These are phyloP conservation scores for Mamestra configurata DNA, from an alignment of 1,140 invertebrate genomes.

Conservation along the genomic window DNA sequence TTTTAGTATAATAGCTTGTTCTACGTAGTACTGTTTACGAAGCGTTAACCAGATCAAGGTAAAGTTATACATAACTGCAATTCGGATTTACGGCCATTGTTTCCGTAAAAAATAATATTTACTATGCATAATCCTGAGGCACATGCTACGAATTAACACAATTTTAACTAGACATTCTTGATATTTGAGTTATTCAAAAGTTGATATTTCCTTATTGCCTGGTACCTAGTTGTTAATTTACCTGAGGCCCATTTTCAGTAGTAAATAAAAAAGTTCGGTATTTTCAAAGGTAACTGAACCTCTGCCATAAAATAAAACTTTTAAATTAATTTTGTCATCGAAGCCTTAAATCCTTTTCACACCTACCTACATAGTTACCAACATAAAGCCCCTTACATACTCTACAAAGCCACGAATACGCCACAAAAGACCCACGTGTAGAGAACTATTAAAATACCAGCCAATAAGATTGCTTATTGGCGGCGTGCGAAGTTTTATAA, in stretches of 20 bases:
- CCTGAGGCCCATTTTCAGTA: no score
- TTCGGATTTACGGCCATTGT: constrained; percentile 18
- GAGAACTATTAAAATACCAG: constrained; percentile 33
- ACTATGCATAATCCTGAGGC: neutral
- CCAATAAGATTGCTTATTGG: constrained; percentile 4
- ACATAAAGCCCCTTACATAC: neutral
- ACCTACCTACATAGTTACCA: no score
- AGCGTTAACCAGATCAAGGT: constrained; percentile 48
- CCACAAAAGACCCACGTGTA: neutral
- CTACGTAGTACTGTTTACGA: constrained; percentile 30
- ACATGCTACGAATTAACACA: neutral
- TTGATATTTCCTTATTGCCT: neutral
- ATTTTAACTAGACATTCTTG: neutral
- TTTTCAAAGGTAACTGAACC: no score
- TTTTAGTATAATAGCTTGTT: constrained; percentile 16
- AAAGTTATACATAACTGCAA: constrained; percentile 18
- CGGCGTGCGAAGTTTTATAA: constrained; percentile 27
- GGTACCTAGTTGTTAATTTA: neutral
- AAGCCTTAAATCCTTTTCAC: no score
- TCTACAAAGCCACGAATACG: neutral
- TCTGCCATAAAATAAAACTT: no score
- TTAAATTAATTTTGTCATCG: no score
- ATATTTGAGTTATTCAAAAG: neutral
- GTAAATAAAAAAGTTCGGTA: no score
- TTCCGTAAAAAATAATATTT: constrained; percentile 23